A percentile compares a stretch with the other conserved stretches of the same genome.
These are phyloP conservation scores for Pammene aurita DNA, from an alignment of 2,888 invertebrate genomes.

Conservation along the genomic window DNA sequence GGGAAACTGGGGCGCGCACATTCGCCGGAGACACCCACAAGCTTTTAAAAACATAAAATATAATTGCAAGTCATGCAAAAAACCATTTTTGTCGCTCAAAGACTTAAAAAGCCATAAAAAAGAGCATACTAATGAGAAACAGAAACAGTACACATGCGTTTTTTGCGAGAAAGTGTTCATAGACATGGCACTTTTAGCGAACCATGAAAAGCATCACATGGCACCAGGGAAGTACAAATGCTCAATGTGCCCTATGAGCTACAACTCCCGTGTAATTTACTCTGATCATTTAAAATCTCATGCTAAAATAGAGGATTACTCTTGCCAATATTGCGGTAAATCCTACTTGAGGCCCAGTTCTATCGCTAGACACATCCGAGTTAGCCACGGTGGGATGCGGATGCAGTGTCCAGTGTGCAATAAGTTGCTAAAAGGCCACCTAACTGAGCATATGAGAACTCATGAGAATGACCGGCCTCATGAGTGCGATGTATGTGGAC, in stretches of 20 bases:
- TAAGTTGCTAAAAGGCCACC: conserved; percentile 90
- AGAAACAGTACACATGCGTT: conserved; percentile 85
- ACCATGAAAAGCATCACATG: conserved; percentile 89
- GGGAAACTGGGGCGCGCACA: conserved; percentile 86
- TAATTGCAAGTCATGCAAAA: conserved; percentile 89
- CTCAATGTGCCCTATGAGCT: conserved; percentile 87
- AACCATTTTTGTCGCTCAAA: conserved; percentile 90
- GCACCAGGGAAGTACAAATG: conserved; percentile 89
- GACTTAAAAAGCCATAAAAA: conserved; percentile 88
- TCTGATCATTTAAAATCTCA: conserved; percentile 87
- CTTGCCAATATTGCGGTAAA: conserved; percentile 91
- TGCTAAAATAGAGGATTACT: conserved; percentile 88
- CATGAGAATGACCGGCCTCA: conserved; percentile 90
- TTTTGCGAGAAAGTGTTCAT: conserved; percentile 76
- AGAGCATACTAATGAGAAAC: conserved; percentile 85
- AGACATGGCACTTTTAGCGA: conserved; percentile 68
- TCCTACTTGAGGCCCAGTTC: conserved; percentile 89
- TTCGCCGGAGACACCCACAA: conserved; percentile 81
- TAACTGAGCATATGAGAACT: conserved; percentile 91
- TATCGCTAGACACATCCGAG: conserved; percentile 89
- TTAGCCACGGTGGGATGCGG: conserved; percentile 89
- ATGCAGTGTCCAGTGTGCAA: conserved; percentile 92
- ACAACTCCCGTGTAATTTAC: conserved; percentile 86
- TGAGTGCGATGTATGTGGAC: conserved; percentile 90
- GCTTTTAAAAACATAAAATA: conserved; percentile 74